Evolutionary conservation across 2,888 invertebrate genomes (phyloP).

Genomic region (Adela reaumurella): DNA sequence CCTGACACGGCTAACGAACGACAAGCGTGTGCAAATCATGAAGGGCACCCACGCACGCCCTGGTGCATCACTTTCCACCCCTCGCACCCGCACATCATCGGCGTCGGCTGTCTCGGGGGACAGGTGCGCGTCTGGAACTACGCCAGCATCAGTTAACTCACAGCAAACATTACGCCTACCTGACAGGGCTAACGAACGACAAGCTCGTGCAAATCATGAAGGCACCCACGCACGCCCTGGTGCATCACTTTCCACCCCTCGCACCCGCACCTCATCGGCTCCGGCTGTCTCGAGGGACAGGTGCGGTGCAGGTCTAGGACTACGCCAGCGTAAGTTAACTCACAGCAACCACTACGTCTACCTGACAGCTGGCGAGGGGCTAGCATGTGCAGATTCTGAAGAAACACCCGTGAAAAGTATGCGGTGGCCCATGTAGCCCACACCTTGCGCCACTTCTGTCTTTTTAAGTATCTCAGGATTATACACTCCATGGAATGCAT

Average conservation of each 20-base stretch:
- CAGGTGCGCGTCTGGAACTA: slow-evolving; percentile 89
- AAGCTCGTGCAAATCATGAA: slow-evolving; percentile 72
- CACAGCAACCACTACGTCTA: slow-evolving; percentile 89
- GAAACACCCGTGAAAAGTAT: too few species aligned
- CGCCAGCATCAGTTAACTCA: slow-evolving; percentile 63
- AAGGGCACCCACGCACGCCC: slow-evolving; percentile 81
- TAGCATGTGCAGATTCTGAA: slow-evolving; percentile 72
- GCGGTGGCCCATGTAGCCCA: too few species aligned
- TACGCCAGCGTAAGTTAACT: slow-evolving; percentile 55
- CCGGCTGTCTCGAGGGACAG: slow-evolving; percentile 86
- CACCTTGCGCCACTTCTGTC: too few species aligned
- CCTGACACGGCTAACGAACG: slow-evolving; percentile 74
- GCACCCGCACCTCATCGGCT: slow-evolving; percentile 77
- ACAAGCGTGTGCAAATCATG: slow-evolving; percentile 72
- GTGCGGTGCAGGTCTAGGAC: slow-evolving; percentile 91
- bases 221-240: slow-evolving; percentile 86
- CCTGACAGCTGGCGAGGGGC: slow-evolving; percentile 71
- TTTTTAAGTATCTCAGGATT: too few species aligned
- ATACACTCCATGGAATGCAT: too few species aligned
- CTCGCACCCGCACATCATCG: slow-evolving; percentile 75
- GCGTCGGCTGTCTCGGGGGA: slow-evolving; percentile 84
- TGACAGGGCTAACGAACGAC: slow-evolving; percentile 75
- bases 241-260: slow-evolving; percentile 86
- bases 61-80: slow-evolving; percentile 92
- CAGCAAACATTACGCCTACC: slow-evolving; percentile 85